Base-by-base conservation (phyloP, 2,888 invertebrate genomes). In the Xanthia togata region DNA sequence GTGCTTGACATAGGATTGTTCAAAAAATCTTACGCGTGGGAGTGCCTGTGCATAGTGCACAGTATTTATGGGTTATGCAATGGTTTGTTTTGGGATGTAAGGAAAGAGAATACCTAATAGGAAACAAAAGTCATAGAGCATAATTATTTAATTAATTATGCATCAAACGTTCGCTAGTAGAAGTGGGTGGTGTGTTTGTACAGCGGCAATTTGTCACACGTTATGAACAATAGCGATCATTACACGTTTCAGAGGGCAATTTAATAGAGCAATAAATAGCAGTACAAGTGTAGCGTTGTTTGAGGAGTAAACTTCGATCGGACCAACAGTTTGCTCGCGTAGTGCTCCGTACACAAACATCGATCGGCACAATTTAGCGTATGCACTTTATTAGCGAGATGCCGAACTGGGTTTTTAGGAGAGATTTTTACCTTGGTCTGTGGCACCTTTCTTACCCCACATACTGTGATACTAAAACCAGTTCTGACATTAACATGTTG, bases 231-330 rank as follows among this genome's bases (percentile, higher is more conserved):
- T 70, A 57, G 50, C 74, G 73, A 71, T 77, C 73, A 73, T 80
- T 80, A 81, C 44, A 77, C 69, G 53, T 71, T 83, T 81, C 53
- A 64, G 68, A 79, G 41, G 68, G 80, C 26, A 73, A 70, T 83
- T 76, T 83, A 80, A 83, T 83, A 69, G 76, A 71, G 80, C 80
- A 83, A 53, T 83, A 83, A 80, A 83, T 77, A 67, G n/a, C 65
- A 35, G 63, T 73, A 79, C 79, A 44, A 63, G 57, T 70, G 82
- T 83, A 65, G 55, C 35, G 63, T 31, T 82, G 80, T 83, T 76
- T 50, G 69, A 72, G 55, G 70, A 67, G 67, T 73, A 69, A 75
- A 75, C 62, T 69, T 60, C n/a, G 62, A 60, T 69, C 44, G 55
- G 53, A 70, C 76, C 67, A 68, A 80, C 76, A 70, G 53, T 74